Conservation (phyloP, 2,888 invertebrate genomes). For the Cyrtodaria siliqua region DNA sequence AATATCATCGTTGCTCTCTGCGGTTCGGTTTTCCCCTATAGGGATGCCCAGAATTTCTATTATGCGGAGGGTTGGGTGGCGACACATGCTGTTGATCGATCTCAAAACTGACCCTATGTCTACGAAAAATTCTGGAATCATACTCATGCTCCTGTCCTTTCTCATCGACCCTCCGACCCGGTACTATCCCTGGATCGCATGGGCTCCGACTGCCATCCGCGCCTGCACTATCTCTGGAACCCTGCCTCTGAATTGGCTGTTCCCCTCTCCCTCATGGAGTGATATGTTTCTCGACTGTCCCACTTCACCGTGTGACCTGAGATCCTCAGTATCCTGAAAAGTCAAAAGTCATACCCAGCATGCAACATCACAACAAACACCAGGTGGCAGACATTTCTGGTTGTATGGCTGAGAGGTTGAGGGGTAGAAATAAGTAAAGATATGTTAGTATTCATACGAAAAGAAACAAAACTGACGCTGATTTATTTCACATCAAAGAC, state of each 20-base stretch:
- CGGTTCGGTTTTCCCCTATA: constrained; percentile 18
- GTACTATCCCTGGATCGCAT: constrained; percentile 5
- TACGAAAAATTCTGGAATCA: constrained; percentile 63
- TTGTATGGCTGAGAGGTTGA: not conserved
- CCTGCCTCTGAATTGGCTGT: constrained; percentile 47
- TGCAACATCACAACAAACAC: constrained; percentile 29
- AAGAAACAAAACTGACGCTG: not conserved
- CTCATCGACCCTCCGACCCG: constrained; percentile 45
- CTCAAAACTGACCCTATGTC: constrained; percentile 56
- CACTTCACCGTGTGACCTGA: constrained; percentile 47
- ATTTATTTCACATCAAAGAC: no score
- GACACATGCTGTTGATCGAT: constrained; percentile 29
- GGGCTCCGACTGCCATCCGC: constrained; percentile 1
- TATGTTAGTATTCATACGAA: constrained; percentile 1
- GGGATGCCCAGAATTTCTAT: constrained; percentile 12
- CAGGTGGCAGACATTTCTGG: constrained; percentile 14
- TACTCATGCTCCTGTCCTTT: constrained; percentile 45
- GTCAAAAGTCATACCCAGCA: constrained; percentile 21
- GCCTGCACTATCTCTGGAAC: constrained; percentile 43
- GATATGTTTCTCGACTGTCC: constrained; percentile 59
- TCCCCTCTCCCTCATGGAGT: constrained; percentile 34
- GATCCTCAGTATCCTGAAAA: constrained; percentile 55
- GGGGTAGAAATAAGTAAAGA: not conserved
- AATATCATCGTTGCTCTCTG: constrained; percentile 21
- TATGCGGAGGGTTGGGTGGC: constrained; percentile 32